Conservation (phyloP, 2,797 vertebrate species). For the Premnoplex brunnescens region DNA sequence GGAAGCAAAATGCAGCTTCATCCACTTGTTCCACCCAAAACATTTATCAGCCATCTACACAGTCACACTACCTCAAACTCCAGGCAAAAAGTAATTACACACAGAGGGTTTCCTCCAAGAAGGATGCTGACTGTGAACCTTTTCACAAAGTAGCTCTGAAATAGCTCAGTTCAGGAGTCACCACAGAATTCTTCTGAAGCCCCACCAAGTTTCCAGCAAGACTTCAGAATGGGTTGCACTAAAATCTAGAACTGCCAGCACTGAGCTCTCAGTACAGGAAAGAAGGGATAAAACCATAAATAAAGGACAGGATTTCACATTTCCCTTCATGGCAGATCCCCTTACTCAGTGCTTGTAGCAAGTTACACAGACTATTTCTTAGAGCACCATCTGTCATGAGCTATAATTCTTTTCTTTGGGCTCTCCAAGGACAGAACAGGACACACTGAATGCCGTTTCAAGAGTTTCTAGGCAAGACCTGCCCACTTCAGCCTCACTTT, state of each 20-base stretch:
- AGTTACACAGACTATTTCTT: neutral
- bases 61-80: neutral
- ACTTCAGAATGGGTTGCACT: neutral
- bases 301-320: neutral
- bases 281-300: neutral
- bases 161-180: neutral
- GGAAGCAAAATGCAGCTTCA: neutral
- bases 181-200: neutral
- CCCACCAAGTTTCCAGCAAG: neutral
- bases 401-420: neutral
- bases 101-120: neutral
- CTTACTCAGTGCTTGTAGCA: neutral
- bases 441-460: neutral
- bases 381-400: neutral
- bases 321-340: neutral
- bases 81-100: neutral
- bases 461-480: neutral
- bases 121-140: neutral
- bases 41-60: conserved; percentile 26
- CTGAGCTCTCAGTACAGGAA: neutral
- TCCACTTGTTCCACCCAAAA: neutral
- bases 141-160: neutral
- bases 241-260: neutral
- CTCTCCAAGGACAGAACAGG: neutral
- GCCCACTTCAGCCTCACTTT: neutral